These are phyloP conservation scores for Sebastes itinus DNA, from an alignment of 2,797 vertebrate species.

Conservation along the genomic window DNA sequence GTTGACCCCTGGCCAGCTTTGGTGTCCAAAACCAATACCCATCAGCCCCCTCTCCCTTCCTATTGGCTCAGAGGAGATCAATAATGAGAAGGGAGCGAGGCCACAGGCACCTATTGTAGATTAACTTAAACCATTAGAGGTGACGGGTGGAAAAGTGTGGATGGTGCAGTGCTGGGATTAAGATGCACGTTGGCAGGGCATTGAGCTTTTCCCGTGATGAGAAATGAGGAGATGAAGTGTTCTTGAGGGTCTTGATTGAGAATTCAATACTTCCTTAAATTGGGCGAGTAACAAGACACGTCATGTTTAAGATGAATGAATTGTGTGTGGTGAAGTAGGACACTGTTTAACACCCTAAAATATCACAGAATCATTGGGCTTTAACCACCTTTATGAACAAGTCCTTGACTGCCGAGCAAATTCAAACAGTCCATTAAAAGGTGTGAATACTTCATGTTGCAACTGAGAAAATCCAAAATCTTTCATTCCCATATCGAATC, in stretches of 20 bases:
- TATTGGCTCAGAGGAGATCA: constrained; percentile 33
- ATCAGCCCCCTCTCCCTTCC: constrained; percentile 16
- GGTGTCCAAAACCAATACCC: constrained; percentile 60
- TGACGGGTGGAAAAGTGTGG: constrained; percentile 19
- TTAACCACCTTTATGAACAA: background rate
- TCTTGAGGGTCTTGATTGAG: background rate
- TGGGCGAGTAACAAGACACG: background rate
- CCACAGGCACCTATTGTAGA: constrained; percentile 22
- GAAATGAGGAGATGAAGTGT: background rate
- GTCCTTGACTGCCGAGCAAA: background rate
- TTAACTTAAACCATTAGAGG: constrained; percentile 26
- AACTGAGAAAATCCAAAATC: background rate
- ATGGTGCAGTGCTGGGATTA: constrained; percentile 19
- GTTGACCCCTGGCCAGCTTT: constrained; percentile 49
- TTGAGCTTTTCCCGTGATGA: background rate
- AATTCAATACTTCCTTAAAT: background rate
- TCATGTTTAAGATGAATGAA: background rate
- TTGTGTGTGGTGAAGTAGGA: background rate
- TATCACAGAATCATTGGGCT: background rate
- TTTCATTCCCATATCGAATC: constrained; percentile 5
- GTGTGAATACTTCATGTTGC: background rate
- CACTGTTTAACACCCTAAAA: background rate
- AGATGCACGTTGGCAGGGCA: background rate
- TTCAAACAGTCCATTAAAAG: background rate
- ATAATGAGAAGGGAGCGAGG: constrained; percentile 37